Base-by-base conservation (phyloP, 2,113 vertebrate species). In the Pseudorectes ferrugineus region DNA sequence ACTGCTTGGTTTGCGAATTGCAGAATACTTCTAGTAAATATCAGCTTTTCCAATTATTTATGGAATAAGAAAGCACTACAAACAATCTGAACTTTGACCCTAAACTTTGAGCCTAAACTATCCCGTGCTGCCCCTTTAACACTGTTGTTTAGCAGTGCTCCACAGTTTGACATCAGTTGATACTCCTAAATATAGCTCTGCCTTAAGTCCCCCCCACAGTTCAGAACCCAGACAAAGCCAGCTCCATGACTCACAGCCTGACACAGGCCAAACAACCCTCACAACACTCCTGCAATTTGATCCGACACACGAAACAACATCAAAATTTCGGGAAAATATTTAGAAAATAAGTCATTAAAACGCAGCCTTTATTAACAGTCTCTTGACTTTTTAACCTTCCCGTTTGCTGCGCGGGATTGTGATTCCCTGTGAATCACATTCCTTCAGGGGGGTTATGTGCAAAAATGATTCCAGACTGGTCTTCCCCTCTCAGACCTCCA, bases 141-240 rank as follows among this genome's bases (percentile, higher is more conserved):
- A 26, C 19, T 26, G 77, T 26, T 85, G 82, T 90, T 90, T 17
- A 91, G 93, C 86, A 81, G 71, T 26, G 52, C 88, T 93, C 78
- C 77, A 72, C 83, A 92, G 88, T 92, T 89, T 84, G 87, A 93
- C 95, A 92, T 92, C 92, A 93, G 88, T 88, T 88, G 85, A 93
- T 86, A 55, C 17, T 90, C 96, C 94, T 94, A 97, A 97, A 97
- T 93, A 91, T 94, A 97, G 92, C 86, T 52, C 79, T 93, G 93
- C 85, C 68, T 94, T 54, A 85, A 89, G 76, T 94, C 89, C 92
- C 88, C 96, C 94, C 80, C 70, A 89, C 81, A 93, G 93, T 62
- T 95, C 92, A 51, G 51, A 85, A 45, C 62, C 67, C 89, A 91
- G 91, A 84, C 95, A 94, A 96, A 97, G 93, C 94, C 95, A 97